Base-by-base conservation (phyloP, 2,888 invertebrate species). In the Rhorus exstirpatorius region DNA sequence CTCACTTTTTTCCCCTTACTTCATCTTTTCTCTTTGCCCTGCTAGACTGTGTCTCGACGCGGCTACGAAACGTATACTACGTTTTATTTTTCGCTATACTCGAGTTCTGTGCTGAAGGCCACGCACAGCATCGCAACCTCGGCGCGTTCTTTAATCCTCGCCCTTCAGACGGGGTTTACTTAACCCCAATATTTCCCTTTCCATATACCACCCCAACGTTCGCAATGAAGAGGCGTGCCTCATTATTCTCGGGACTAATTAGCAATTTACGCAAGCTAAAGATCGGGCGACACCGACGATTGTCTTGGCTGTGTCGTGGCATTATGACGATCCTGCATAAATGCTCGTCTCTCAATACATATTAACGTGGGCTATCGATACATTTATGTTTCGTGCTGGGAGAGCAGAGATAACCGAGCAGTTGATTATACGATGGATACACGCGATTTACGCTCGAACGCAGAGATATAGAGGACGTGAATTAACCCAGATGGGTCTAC, bases 241-340 rank as follows among this genome's bases (percentile, higher is more conserved):
- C 51, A 72, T 77, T 72, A 67, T 61, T 72, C 67, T 72, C 58
- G 77, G 70, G 77, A 75, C 75, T 83, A 83, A 83, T 83, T 83
- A 81, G 83, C 75, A 82, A 79, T 81, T 83, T 79, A 71, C 63
- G 41, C 44, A 70, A 58, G 58, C 70, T 63, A 19, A 46, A 49
- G 55, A 24, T 10, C 55, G 41, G 60, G 12, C 19, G 41, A 26
- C 35, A 35, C 41, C 17, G 55, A 55, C 70, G 26, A 71, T 44
- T 60, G n/a, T 63, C 35, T 71, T 46, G n/a, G 38, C 41, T 17
- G 12, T 58, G 26, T 24, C 14, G 19, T 21, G 6, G 41, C 8
- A 2, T 19, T 41, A 75, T 63, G 53, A 74, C 26, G 38, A 53
- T 63, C n/a, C 31, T n/a, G n/a, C n/a, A n/a, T n/a, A n/a, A 21